These are phyloP conservation scores for Tryphoninae sp. DNA, from an alignment of 2,888 invertebrate species.

Conservation along the genomic window DNA sequence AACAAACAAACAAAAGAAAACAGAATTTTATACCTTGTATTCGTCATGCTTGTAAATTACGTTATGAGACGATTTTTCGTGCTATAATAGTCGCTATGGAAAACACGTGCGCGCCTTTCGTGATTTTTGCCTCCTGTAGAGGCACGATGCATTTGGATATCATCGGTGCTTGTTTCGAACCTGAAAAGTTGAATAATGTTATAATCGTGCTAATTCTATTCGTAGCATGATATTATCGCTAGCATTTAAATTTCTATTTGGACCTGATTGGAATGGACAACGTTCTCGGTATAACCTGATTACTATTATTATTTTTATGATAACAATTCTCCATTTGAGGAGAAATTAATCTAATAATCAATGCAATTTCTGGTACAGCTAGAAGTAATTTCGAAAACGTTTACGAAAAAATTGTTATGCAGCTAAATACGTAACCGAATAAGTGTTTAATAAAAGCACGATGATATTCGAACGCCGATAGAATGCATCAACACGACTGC, in stretches of 20 bases:
- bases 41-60: constrained; percentile 58
- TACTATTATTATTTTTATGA: constrained; percentile 39
- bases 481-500: constrained; percentile 38
- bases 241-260: constrained; percentile 49
- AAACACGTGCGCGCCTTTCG: constrained; percentile 9
- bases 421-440: constrained; percentile 31
- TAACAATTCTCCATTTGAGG: background rate
- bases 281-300: constrained; percentile 21
- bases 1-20: constrained; percentile 16
- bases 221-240: constrained; percentile 35
- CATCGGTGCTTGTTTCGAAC: constrained; percentile 41
- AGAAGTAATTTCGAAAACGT: constrained; percentile 6
- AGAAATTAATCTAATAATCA: background rate
- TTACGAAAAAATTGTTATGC: constrained; percentile 37
- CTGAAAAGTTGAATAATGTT: background rate
- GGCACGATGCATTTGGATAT: constrained; percentile 23
- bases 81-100: constrained; percentile 27
- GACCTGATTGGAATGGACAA: constrained; percentile 25
- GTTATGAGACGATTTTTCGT: constrained; percentile 30
- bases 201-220: constrained; percentile 41
- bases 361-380: constrained; percentile 26
- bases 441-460: background rate
- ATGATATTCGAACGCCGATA: constrained; percentile 11
- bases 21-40: constrained; percentile 55
- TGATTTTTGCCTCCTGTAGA: background rate